Conservation (phyloP, 1,140 invertebrate species). For the Dendroctonus ponderosae region DNA sequence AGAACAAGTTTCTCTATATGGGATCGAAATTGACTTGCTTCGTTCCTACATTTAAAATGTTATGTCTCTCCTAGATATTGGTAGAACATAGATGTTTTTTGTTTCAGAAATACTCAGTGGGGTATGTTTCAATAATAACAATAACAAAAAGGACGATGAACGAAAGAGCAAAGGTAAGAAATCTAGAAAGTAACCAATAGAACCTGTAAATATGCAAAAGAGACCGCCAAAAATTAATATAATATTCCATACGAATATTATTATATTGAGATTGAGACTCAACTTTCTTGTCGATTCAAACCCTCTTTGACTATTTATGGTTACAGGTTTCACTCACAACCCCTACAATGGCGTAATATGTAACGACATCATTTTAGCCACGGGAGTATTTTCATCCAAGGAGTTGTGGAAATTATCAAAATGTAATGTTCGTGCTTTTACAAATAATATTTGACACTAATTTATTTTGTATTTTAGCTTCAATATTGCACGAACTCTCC, state of each 20-base stretch:
- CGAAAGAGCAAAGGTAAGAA: constrained; percentile 72
- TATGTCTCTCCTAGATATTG: too few species aligned
- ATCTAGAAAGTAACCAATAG: background rate
- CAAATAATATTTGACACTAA: constrained; percentile 12
- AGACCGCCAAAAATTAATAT: too few species aligned
- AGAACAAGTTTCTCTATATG: too few species aligned
- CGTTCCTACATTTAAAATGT: too few species aligned
- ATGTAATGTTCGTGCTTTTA: constrained; percentile 60
- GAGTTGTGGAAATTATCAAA: constrained; percentile 96
- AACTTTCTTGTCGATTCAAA: background rate
- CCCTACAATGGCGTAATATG: constrained; percentile 96
- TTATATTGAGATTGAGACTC: too few species aligned
- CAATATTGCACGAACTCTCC: constrained; percentile 87
- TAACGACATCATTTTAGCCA: constrained; percentile 97
- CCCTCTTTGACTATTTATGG: constrained; percentile 1
- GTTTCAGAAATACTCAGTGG: constrained; percentile 82
- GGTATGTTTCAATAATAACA: constrained; percentile 72
- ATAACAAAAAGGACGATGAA: constrained; percentile 74
- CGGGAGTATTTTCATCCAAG: constrained; percentile 97
- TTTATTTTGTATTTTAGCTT: constrained; percentile 71
- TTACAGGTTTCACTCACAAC: constrained; percentile 91
- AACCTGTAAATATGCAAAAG: too few species aligned
- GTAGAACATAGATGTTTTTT: constrained; percentile 25
- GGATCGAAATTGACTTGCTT: too few species aligned
- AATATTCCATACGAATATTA: too few species aligned